Base-by-base conservation (phyloP, 2,797 vertebrate species). In the Parauchenoglanis punctatus region DNA sequence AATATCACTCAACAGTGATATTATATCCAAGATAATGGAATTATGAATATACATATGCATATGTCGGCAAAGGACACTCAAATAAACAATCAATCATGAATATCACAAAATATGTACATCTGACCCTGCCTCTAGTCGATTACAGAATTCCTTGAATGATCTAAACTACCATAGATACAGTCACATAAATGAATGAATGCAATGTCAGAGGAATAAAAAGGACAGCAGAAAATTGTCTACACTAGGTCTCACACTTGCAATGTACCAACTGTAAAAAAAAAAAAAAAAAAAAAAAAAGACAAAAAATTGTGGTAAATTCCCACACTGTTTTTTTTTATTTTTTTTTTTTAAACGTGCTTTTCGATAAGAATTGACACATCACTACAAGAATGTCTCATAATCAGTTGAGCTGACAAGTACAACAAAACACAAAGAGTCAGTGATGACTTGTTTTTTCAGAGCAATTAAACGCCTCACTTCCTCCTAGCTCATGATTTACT, bases 391-490 rank as follows among this genome's bases (percentile, higher is more conserved):
- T 89, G 91, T 87, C 91, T 93, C 88, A 72, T 92, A 92, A 94
- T 93, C 91, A 92, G 87, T 76, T n/a, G 90, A 92, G 90, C 91
- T 93, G 93, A 92, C 93, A 94, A 90, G 89, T 85, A 67, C 85
- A 92, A 93, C 93, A 63, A 61, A 93, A 92, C 87, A 86, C 86
- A 87, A 76, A 73, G 89, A 90, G 91, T 93, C 92, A 91, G 93
- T 92, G 83, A 87, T 91, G 92, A 92, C 91, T 91, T 56, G 87
- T 94, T 93, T 94, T 88, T 94, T 89, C 35, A 90, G 84, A 89
- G 91, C 93, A 94, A 94, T 95, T 94, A 94, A 95, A 94, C 49
- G 90, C 94, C 93, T 95, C 91, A 90, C 91, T 92, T 94, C 94
- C 92, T 93, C 90, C 90, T 77, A 89, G 90, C 89, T 92, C 90